A percentile compares a stretch with the other conserved stretches of the same genome.
Evolutionary conservation across 2,113 vertebrate genomes (phyloP).

Genomic region (Microtus montanus): DNA sequence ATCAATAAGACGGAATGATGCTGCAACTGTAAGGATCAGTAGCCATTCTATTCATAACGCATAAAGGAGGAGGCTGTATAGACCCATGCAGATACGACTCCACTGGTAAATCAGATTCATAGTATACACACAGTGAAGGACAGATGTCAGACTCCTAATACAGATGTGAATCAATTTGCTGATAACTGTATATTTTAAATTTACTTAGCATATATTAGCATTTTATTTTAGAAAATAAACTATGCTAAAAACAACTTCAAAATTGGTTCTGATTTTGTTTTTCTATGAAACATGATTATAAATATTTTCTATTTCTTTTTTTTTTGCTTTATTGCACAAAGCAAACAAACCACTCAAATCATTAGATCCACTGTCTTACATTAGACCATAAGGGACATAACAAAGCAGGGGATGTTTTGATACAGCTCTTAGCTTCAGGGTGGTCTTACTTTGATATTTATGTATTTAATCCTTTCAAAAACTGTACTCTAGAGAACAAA

Average conservation of each 20-base stretch:
- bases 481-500: too few relatives aligned
- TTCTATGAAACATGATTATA: neutral
- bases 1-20: neutral
- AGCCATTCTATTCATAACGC: constrained; percentile 9
- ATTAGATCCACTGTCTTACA: too few relatives aligned
- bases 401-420: too few relatives aligned
- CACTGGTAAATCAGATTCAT: neutral
- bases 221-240: neutral
- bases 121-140: neutral
- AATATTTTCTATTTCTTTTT: neutral
- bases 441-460: too few relatives aligned
- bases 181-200: neutral
- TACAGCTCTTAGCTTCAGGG: too few relatives aligned
- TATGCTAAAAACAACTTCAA: neutral
- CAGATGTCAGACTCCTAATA: neutral
- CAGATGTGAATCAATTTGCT: neutral
- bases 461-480: too few relatives aligned
- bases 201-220: neutral
- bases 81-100: neutral
- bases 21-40: neutral
- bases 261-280: neutral
- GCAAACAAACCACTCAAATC: too few relatives aligned
- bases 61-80: neutral
- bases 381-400: too few relatives aligned
- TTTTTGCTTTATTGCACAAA: too few relatives aligned